Conservation (phyloP, 1,140 invertebrate species). For the Bombus picipes region DNA sequence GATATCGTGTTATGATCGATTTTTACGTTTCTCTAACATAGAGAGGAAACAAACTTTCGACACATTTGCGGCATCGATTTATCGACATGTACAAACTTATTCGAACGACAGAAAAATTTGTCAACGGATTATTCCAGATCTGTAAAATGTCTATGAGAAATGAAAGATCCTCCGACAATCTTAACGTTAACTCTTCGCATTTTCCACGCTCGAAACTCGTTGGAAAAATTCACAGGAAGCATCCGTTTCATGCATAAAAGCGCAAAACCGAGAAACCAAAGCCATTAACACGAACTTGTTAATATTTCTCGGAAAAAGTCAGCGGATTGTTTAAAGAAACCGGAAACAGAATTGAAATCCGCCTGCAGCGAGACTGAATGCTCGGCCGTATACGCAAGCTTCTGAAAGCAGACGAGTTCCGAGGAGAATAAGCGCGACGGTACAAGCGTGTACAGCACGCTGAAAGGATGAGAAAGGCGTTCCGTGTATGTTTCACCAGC, state of each 20-base stretch:
- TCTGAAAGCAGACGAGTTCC: conserved; percentile 16
- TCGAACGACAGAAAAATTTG: too few species aligned
- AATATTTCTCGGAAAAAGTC: too few species aligned
- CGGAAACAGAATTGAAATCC: not conserved
- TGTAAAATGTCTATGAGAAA: too few species aligned
- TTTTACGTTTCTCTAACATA: not conserved
- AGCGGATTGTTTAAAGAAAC: not conserved
- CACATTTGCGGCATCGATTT: too few species aligned
- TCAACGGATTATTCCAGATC: too few species aligned
- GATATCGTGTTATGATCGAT: not conserved
- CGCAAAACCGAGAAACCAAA: too few species aligned
- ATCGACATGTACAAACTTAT: too few species aligned
- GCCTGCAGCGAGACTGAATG: not conserved
- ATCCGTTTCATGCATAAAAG: rapidly evolving
- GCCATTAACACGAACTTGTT: too few species aligned
- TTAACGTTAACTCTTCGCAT: rapidly evolving
- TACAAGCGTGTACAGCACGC: not conserved
- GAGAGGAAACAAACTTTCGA: too few species aligned
- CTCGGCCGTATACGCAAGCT: not conserved
- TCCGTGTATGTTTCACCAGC: not conserved
- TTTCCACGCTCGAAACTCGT: too few species aligned
- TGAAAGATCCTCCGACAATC: too few species aligned
- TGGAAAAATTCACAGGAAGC: too few species aligned
- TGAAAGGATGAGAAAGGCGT: conserved; percentile 23
- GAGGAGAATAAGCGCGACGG: not conserved